phyloP scores from a whole-genome alignment of 92 coral and sea anemone genomes.

The Bergia sp. region DNA sequence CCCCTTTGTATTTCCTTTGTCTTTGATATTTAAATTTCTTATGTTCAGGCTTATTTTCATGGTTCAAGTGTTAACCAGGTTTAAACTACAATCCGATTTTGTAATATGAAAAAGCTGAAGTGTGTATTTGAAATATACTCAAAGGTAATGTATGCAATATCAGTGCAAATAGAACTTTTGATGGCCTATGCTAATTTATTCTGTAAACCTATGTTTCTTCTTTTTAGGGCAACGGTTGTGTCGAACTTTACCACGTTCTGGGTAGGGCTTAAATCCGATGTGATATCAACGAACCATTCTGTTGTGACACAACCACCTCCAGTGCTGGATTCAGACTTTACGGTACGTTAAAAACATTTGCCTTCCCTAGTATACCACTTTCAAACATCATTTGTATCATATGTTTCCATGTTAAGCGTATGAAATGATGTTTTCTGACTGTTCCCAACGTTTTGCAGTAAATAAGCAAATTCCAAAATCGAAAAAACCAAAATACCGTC shows the following conservation, averaged over 20 bases:
- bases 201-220: neutral
- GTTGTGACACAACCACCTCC: constrained; percentile 3
- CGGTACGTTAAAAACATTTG: neutral
- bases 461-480: no score
- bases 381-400: neutral
- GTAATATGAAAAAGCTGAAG: no score
- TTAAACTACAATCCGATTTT: no score
- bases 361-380: neutral
- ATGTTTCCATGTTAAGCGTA: neutral
- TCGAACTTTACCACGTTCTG: constrained; percentile 22
- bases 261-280: constrained; percentile 21
- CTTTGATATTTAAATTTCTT: no score
- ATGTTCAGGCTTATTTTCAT: no score
- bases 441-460: neutral
- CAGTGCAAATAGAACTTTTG: neutral
- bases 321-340: constrained; percentile 22
- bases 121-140: no score
- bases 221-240: constrained; percentile 27
- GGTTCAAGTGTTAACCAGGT: no score
- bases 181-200: neutral
- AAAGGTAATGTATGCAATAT: neutral
- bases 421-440: neutral
- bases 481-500: no score
- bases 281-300: constrained; percentile 7
- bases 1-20: no score